Evolutionary conservation across 2,888 invertebrate genomes (phyloP).

Genomic region (Apodemia duryi): DNA sequence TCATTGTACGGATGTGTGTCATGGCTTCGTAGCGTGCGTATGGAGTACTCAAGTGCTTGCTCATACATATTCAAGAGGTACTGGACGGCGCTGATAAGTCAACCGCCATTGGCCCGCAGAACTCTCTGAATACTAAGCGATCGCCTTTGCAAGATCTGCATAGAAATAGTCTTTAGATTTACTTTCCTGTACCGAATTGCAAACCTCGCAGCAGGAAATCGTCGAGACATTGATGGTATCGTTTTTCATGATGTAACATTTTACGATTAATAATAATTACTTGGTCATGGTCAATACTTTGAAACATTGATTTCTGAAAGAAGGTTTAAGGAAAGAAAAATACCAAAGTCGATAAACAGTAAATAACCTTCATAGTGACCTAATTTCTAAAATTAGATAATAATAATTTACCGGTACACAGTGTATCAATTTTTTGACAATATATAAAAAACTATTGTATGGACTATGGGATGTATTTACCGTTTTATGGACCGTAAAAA

Average conservation of each 20-base stretch:
- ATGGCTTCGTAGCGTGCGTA: constrained; percentile 59
- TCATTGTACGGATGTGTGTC: constrained; percentile 60
- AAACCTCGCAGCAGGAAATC: constrained; percentile 37
- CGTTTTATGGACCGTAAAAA: too few species aligned
- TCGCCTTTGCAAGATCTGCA: constrained; percentile 58
- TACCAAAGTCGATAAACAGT: neutral
- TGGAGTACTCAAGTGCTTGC: constrained; percentile 47
- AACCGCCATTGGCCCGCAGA: constrained; percentile 61
- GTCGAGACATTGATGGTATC: constrained; percentile 31
- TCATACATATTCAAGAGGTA: constrained; percentile 69
- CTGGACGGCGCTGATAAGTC: constrained; percentile 48
- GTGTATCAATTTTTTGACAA: too few species aligned
- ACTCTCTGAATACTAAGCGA: constrained; percentile 66
- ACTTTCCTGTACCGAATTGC: constrained; percentile 51
- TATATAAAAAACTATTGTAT: too few species aligned
- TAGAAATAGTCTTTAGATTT: constrained; percentile 59
- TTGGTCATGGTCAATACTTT: neutral
- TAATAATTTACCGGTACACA: neutral
- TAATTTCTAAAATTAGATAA: too few species aligned
- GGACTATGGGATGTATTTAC: too few species aligned
- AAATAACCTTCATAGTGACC: too few species aligned
- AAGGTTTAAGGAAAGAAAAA: neutral
- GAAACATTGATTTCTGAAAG: neutral
- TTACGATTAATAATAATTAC: neutral
- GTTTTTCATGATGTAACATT: neutral